Evolutionary conservation across 1,140 invertebrate genomes (phyloP), one percentile per base, ranked within the genome.

Genomic region (Drosophila tani): DNA sequence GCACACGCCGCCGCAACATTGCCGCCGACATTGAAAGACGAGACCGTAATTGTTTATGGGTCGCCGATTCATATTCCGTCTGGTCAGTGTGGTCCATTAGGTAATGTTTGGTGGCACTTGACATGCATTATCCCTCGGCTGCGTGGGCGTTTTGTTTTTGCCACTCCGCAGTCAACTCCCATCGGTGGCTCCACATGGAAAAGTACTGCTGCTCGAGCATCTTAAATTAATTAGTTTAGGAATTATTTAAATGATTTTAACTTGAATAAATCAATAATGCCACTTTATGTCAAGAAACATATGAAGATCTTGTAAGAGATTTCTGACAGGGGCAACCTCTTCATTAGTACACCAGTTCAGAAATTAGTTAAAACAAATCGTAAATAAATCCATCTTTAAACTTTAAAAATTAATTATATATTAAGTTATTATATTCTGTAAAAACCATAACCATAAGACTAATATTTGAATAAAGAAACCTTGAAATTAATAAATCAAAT

Each of bases 21-120:
- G 84, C 68, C 84, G 77, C 60, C 81, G 81, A 79, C 70, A 81
- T 69, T 90, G 85, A 85, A 88, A 88, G 63, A 81, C 64, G 85
- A 88, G 60, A 85, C 75, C 75, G 59, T 81, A 84, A 90, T 90
- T 82, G 70, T 84, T 69, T 75, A 53, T 55, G 66, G 59, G 17
- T 62, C 65, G 60, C 65, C 49, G 60, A 51, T 67, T 49, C 51
- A 35, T 43, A 59, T 58, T 64, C 57, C 51, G 51, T 38, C 64
- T 79, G 85, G 85, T 85, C 85, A 87, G 85, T 88, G 85, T 88
- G 85, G 82, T 84, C 82, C 83, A 86, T 86, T 85, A 85, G 82
- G 50, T 64, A 69, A 60, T 57, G 50, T 82, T 85, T 82, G 81
- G 51, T 65, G 75, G 19, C 75, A 85, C 82, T 86, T 86, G 82